A percentile compares a stretch with the other conserved stretches of the same genome.
Evolutionary conservation across 2,797 vertebrate species (phyloP).

Genomic region (Danio albolineatus): DNA sequence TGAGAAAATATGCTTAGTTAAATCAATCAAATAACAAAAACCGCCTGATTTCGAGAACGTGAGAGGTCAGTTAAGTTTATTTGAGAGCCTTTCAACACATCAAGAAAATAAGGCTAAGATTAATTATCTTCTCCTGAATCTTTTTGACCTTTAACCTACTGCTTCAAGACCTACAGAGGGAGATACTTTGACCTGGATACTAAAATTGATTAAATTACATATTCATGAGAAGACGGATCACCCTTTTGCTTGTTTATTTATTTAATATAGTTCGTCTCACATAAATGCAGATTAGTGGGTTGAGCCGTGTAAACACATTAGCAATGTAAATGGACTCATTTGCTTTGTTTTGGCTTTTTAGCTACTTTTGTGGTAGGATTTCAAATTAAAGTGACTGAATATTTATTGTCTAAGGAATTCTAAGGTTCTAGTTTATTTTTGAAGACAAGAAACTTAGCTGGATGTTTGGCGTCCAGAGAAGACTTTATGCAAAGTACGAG

Average conservation of each 20-base stretch:
- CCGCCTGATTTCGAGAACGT: not conserved
- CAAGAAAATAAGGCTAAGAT: constrained; percentile 38
- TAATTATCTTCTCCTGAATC: constrained; percentile 57
- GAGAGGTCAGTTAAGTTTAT: constrained; percentile 2
- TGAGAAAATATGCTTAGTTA: not conserved
- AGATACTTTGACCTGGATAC: constrained; percentile 68
- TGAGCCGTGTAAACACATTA: constrained; percentile 62
- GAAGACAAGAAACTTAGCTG: constrained; percentile 65
- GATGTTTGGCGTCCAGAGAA: constrained; percentile 58
- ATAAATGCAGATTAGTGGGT: constrained; percentile 61
- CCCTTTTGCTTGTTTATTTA: constrained; percentile 65
- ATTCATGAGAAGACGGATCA: constrained; percentile 65
- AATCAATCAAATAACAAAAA: not conserved
- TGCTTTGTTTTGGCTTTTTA: constrained; percentile 43
- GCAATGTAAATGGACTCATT: constrained; percentile 69
- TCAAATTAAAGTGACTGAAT: constrained; percentile 60
- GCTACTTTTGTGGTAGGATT: constrained; percentile 51
- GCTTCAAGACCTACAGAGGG: constrained; percentile 64
- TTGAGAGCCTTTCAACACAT: constrained; percentile 37
- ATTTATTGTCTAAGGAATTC: constrained; percentile 66
- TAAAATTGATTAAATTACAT: constrained; percentile 69
- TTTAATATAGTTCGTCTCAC: constrained; percentile 55
- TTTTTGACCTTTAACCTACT: constrained; percentile 39
- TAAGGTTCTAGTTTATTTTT: constrained; percentile 64
- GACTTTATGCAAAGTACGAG: constrained; percentile 54